These are phyloP conservation scores for Actinemys pallida DNA, from an alignment of 2,113 vertebrate species.

Conservation along the genomic window DNA sequence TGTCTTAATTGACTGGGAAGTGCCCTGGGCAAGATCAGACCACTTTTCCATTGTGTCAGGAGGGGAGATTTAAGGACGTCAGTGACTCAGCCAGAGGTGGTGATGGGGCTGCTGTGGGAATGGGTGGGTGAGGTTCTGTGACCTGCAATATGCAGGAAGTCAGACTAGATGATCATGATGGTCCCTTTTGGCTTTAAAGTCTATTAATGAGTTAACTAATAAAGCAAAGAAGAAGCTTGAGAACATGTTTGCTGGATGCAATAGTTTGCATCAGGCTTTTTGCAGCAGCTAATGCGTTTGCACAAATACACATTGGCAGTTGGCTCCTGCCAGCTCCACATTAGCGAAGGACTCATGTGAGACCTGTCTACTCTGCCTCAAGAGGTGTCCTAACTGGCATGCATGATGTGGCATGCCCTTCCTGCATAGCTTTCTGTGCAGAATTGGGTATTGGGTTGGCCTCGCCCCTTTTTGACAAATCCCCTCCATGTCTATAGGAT, in stretches of 20 bases:
- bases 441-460: not conserved
- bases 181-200: too few relatives aligned
- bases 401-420: accelerated
- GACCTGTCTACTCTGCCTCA: not conserved
- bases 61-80: too few relatives aligned
- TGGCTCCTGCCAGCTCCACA: not conserved
- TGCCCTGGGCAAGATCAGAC: not conserved
- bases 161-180: too few relatives aligned
- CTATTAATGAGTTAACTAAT: not conserved
- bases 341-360: accelerated
- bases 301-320: not conserved
- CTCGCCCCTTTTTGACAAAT: not conserved
- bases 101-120: too few relatives aligned
- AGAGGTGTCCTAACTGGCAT: accelerated
- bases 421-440: not conserved
- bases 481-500: not conserved
- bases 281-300: not conserved
- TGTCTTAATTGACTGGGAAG: not conserved
- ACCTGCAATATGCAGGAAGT: too few relatives aligned
- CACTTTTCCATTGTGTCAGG: too few relatives aligned
- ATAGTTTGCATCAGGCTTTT: not conserved
- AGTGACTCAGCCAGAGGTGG: too few relatives aligned
- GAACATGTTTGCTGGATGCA: not conserved
- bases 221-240: not conserved
- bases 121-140: too few relatives aligned